These are phyloP conservation scores for Corydoras maculifer DNA, from an alignment of 2,113 vertebrate species.

Conservation along the genomic window DNA sequence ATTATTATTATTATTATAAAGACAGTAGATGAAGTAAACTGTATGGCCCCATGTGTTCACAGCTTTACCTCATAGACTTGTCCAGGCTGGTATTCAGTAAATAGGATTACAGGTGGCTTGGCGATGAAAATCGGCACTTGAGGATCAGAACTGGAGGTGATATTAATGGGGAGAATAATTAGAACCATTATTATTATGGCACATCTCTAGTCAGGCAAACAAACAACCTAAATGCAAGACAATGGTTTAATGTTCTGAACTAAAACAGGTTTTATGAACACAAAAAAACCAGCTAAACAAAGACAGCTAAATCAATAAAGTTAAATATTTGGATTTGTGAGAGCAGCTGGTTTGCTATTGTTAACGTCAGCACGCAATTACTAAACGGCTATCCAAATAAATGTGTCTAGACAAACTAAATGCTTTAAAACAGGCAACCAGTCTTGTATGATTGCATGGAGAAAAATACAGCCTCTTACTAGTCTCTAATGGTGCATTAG, in stretches of 20 bases:
- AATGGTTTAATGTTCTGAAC: neutral
- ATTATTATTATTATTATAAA: too few relatives aligned
- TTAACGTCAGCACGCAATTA: neutral
- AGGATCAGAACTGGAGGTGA: slow-evolving; percentile 48
- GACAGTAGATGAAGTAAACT: neutral
- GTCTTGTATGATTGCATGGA: neutral
- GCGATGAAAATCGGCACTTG: slow-evolving; percentile 74
- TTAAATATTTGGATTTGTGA: neutral
- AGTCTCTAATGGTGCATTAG: too few relatives aligned
- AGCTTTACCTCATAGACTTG: slow-evolving; percentile 80
- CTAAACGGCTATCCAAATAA: neutral
- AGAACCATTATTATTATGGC: neutral
- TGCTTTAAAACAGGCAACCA: neutral
- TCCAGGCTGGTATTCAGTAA: slow-evolving; percentile 78
- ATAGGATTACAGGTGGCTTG: slow-evolving; percentile 71
- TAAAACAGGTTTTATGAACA: slow-evolving; percentile 5
- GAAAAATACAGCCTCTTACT: too few relatives aligned
- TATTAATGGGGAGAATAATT: slow-evolving; percentile 26
- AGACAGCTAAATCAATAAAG: slow-evolving; percentile 8
- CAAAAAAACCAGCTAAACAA: slow-evolving; percentile 2
- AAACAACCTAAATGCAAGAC: neutral
- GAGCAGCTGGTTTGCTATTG: slow-evolving; percentile 2
- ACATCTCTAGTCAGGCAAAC: slow-evolving; percentile 1
- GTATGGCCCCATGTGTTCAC: neutral
- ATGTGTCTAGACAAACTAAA: neutral